phyloP scores from a whole-genome alignment of 2,888 invertebrate genomes.

The Melinaea menophilus region DNA sequence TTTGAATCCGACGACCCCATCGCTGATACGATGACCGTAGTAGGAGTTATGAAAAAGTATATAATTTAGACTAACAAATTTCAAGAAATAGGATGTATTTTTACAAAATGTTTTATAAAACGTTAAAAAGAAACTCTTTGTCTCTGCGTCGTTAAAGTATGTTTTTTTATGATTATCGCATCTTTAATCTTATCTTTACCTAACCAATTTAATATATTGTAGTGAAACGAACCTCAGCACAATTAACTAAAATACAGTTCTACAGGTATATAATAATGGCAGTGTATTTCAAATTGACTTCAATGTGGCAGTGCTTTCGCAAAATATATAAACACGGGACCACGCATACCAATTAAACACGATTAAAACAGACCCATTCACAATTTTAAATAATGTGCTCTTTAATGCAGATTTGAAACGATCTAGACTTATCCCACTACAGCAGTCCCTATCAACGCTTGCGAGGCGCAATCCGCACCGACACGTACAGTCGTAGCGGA shows the following conservation, averaged over 20 bases:
- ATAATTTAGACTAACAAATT: neutral
- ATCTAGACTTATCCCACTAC: slow-evolving; percentile 18
- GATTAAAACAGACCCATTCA: neutral
- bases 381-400: neutral
- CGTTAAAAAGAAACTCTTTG: neutral
- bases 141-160: neutral
- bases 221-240: slow-evolving; percentile 29
- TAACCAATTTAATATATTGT: slow-evolving; percentile 14
- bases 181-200: slow-evolving; percentile 18
- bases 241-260: slow-evolving; percentile 14
- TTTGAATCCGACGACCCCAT: slow-evolving; percentile 36
- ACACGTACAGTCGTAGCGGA: slow-evolving; percentile 62
- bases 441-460: slow-evolving; percentile 36
- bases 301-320: slow-evolving; percentile 32
- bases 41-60: neutral
- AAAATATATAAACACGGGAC: slow-evolving; percentile 8
- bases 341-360: slow-evolving; percentile 13
- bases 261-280: slow-evolving; percentile 30
- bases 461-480: slow-evolving; percentile 51
- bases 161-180: slow-evolving; percentile 16
- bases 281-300: slow-evolving; percentile 31
- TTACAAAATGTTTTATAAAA: neutral
- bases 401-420: neutral
- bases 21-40: slow-evolving; percentile 35
- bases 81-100: neutral